Base-by-base conservation (phyloP, 2,888 invertebrate species). In the Herminia tarsipennalis region DNA sequence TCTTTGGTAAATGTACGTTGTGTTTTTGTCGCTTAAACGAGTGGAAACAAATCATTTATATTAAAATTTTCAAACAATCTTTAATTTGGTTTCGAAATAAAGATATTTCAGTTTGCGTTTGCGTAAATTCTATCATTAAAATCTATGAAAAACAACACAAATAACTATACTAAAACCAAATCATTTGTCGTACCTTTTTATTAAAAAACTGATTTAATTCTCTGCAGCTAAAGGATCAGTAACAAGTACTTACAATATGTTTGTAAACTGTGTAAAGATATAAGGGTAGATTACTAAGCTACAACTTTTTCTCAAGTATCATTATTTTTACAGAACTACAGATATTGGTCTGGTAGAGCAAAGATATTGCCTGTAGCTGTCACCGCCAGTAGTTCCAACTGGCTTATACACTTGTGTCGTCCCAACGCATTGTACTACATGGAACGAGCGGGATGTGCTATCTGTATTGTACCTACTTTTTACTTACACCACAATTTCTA, bases 331-430 rank as follows among this genome's bases (percentile, higher is more conserved):
- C 77, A 75, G 73, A 69, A 74, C 77, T 75, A 77, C 81, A 78
- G 83, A 80, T 86, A 85, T 86, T 84, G 85, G 83, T 81, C 76
- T 79, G 75, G 78, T 70, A 66, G 67, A 72, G 77, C 77, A 78
- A 79, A 86, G 86, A 86, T 88, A 88, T 88, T 85, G 87, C 83
- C 77, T 86, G 81, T 87, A 81, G 78, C 85, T 86, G 88, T 86
- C 87, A 82, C 70, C 71, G 66, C 53, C 85, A 86, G 81, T 78
- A 76, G 70, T 75, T 78, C 69, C 76, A 73, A 78, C 80, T 78
- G 71, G 83, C 83, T 83, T 82, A 80, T 81, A 79, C 76, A 80
- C 79, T 81, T 74, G 79, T 78, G 76, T 77, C 72, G 70, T 66
- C 59, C 56, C 60, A 62, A 62, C 56, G 60, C 71, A 70, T 74